phyloP scores from a whole-genome alignment of 2,888 invertebrate species.

The Polyommatus iphigenia region DNA sequence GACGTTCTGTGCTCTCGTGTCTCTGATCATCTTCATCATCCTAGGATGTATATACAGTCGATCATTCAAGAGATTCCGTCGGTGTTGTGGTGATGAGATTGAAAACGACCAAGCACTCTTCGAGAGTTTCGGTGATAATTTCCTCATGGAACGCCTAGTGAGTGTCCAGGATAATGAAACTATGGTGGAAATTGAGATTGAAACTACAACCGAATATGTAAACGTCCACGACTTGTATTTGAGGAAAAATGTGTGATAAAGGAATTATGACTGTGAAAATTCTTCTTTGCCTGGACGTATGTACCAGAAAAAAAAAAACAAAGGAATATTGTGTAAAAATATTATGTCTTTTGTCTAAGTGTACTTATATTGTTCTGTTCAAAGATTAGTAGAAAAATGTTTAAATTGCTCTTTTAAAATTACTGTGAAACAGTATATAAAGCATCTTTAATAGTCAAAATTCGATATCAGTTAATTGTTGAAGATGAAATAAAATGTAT shows the following conservation, averaged over 20 bases:
- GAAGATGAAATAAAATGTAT: neutral
- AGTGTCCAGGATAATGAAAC: conserved; percentile 47
- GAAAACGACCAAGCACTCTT: conserved; percentile 67
- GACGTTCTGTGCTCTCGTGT: conserved; percentile 63
- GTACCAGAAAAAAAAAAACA: no score
- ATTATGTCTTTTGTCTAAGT: no score
- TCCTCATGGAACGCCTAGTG: conserved; percentile 59
- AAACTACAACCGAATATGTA: neutral
- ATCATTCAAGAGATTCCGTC: conserved; percentile 58
- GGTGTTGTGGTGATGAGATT: conserved; percentile 64
- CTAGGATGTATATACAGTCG: conserved; percentile 62
- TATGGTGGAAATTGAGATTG: neutral
- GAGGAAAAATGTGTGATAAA: conserved; percentile 2
- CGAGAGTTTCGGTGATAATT: conserved; percentile 64
- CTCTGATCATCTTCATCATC: conserved; percentile 60
- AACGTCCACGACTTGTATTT: conserved; percentile 13
- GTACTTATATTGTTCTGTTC: no score
- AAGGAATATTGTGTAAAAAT: no score
- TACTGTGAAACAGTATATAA: no score
- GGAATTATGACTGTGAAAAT: no score
- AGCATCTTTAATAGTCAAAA: no score
- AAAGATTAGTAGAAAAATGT: no score
- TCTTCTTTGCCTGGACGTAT: no score
- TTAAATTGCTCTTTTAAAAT: no score
- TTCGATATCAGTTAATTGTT: neutral